Conservation (phyloP, 2,113 vertebrate genomes). For the Ptilorrhoa leucosticta region DNA sequence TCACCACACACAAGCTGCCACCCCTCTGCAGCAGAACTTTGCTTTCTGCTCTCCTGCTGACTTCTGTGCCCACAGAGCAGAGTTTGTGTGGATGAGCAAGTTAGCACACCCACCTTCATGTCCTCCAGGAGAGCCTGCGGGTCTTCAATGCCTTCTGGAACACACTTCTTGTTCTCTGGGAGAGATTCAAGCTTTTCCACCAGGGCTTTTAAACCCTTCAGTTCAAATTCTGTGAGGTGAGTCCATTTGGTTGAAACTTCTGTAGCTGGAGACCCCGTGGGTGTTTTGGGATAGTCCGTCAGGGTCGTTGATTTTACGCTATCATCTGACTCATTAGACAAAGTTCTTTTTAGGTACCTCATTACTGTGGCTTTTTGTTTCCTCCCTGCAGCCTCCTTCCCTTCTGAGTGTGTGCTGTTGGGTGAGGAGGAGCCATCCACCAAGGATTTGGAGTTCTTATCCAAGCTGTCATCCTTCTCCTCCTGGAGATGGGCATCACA, state of each 20-base stretch:
- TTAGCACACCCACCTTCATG: conserved; percentile 82
- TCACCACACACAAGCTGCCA: background rate
- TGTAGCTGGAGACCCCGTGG: conserved; percentile 80
- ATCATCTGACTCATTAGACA: conserved; percentile 85
- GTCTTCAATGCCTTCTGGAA: conserved; percentile 89
- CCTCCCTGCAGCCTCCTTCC: conserved; percentile 67
- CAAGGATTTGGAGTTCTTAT: conserved; percentile 59
- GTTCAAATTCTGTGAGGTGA: conserved; percentile 92
- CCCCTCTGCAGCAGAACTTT: background rate
- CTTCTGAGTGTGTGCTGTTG: conserved; percentile 68
- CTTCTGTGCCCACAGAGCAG: background rate
- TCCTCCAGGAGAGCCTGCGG: conserved; percentile 89
- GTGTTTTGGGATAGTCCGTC: conserved; percentile 82
- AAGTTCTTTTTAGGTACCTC: conserved; percentile 79
- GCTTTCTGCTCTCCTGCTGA: background rate
- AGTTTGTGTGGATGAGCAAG: background rate
- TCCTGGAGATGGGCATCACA: conserved; percentile 79
- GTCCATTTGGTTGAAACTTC: conserved; percentile 84
- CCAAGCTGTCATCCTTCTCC: conserved; percentile 69
- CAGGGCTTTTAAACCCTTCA: conserved; percentile 88
- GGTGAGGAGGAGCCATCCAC: conserved; percentile 76
- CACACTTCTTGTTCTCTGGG: conserved; percentile 90
- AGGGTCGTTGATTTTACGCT: conserved; percentile 76
- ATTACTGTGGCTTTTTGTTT: conserved; percentile 70
- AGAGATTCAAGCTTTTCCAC: conserved; percentile 95